phyloP scores from a whole-genome alignment of 1,140 invertebrate species.

The Lucilia sericata region DNA sequence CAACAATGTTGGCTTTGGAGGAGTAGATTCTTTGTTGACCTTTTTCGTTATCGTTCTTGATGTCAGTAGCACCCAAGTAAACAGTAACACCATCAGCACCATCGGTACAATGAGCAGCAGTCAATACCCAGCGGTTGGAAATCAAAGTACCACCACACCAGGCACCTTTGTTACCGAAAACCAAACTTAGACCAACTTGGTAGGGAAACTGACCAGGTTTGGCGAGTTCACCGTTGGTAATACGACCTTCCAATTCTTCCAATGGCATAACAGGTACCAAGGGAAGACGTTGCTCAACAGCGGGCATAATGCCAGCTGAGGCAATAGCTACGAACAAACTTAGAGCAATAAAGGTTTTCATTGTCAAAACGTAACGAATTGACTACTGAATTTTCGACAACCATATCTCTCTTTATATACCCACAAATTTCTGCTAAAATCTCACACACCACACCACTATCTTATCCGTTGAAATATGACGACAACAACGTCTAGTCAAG shows the following conservation, averaged over 20 bases:
- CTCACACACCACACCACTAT: neutral
- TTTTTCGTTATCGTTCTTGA: slow-evolving; percentile 51
- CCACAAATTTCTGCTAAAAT: neutral
- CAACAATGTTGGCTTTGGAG: slow-evolving; percentile 50
- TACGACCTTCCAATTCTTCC: slow-evolving; percentile 53
- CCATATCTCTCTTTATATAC: slow-evolving; percentile 69
- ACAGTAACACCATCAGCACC: slow-evolving; percentile 51
- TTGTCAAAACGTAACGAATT: slow-evolving; percentile 49
- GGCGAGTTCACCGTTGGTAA: slow-evolving; percentile 56
- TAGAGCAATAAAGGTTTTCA: slow-evolving; percentile 42
- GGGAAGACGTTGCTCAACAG: neutral
- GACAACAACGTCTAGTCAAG: no score
- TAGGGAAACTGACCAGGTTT: slow-evolving; percentile 57
- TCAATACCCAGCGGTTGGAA: slow-evolving; percentile 57
- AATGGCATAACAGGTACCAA: slow-evolving; percentile 22
- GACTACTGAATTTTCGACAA: slow-evolving; percentile 68
- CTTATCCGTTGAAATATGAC: neutral
- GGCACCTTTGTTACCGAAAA: slow-evolving; percentile 46
- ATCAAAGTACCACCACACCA: slow-evolving; percentile 64
- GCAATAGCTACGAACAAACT: slow-evolving; percentile 44
- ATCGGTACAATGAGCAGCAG: slow-evolving; percentile 60
- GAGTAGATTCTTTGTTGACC: slow-evolving; percentile 54
- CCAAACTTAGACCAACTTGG: slow-evolving; percentile 57
- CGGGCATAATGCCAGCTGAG: slow-evolving; percentile 28
- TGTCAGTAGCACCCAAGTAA: slow-evolving; percentile 45